A percentile compares a stretch with the other conserved stretches of the same genome.
Conservation (phyloP, 2,888 invertebrate species). For the Steromphala cineraria region DNA sequence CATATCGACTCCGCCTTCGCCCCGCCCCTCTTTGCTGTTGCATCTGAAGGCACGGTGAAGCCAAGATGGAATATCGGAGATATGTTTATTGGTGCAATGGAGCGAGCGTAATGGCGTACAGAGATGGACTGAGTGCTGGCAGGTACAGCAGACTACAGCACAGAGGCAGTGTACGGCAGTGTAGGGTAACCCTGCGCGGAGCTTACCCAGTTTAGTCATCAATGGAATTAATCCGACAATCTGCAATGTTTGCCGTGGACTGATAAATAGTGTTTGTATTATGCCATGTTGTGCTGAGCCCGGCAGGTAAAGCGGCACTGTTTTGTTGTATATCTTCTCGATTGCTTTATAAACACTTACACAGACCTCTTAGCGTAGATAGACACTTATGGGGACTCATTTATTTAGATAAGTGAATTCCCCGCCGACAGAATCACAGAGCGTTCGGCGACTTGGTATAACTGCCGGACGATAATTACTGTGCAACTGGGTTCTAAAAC, state of each 20-base stretch:
- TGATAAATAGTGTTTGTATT: constrained; percentile 7
- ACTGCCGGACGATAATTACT: no score
- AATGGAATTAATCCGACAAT: constrained; percentile 2
- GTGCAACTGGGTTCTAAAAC: no score
- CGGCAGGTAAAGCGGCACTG: not conserved
- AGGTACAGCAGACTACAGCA: not conserved
- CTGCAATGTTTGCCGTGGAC: not conserved
- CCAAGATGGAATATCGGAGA: no score
- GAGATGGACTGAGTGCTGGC: not conserved
- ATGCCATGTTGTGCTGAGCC: not conserved
- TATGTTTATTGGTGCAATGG: not conserved
- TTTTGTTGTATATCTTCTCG: not conserved
- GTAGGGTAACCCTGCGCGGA: not conserved
- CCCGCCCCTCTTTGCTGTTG: not conserved
- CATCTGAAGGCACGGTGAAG: no score
- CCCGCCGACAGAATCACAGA: not conserved
- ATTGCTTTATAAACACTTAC: not conserved
- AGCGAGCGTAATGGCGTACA: not conserved
- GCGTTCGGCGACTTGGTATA: not conserved
- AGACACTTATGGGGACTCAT: not conserved
- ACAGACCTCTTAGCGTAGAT: not conserved
- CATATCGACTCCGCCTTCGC: constrained; percentile 3
- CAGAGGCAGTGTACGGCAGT: not conserved
- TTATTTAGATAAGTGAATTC: not conserved
- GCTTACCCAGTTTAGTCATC: not conserved